Conservation (phyloP, 2,797 vertebrate species). For the Sebastes jordani region DNA sequence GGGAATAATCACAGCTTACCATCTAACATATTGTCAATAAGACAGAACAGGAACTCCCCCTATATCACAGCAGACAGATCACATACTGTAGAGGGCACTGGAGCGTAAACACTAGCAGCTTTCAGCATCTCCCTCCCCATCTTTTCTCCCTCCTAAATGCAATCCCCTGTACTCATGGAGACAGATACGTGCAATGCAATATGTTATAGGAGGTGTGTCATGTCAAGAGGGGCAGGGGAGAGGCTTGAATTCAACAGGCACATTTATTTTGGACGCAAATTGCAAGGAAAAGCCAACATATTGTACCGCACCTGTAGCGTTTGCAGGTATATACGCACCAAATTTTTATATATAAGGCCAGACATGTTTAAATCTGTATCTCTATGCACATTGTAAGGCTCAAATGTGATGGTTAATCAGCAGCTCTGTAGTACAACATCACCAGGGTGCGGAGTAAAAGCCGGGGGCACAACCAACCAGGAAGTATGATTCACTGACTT, state of each 20-base stretch:
- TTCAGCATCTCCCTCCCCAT: constrained; percentile 17
- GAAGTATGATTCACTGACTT: constrained; percentile 64
- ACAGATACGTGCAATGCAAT: constrained; percentile 23
- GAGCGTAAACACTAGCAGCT: constrained; percentile 71
- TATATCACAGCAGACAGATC: constrained; percentile 57
- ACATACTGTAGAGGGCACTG: constrained; percentile 58
- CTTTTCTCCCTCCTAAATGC: constrained; percentile 37
- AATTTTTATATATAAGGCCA: neutral
- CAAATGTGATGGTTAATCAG: constrained; percentile 50
- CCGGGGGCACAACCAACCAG: constrained; percentile 47
- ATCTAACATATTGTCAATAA: constrained; percentile 78
- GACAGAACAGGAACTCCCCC: constrained; percentile 53
- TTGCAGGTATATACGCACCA: neutral
- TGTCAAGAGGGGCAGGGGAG: constrained; percentile 22
- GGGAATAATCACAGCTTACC: constrained; percentile 66
- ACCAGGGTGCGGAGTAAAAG: constrained; percentile 14
- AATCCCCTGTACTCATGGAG: constrained; percentile 33
- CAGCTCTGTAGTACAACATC: constrained; percentile 2
- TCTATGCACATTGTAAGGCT: constrained; percentile 17
- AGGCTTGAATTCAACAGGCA: constrained; percentile 8
- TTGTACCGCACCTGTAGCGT: constrained; percentile 22
- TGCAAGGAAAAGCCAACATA: neutral
- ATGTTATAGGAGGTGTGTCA: constrained; percentile 12
- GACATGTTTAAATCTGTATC: neutral
- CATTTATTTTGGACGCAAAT: constrained; percentile 8